Evolutionary conservation across 2,797 vertebrate species (phyloP).

Genomic region (Microchirus variegatus): DNA sequence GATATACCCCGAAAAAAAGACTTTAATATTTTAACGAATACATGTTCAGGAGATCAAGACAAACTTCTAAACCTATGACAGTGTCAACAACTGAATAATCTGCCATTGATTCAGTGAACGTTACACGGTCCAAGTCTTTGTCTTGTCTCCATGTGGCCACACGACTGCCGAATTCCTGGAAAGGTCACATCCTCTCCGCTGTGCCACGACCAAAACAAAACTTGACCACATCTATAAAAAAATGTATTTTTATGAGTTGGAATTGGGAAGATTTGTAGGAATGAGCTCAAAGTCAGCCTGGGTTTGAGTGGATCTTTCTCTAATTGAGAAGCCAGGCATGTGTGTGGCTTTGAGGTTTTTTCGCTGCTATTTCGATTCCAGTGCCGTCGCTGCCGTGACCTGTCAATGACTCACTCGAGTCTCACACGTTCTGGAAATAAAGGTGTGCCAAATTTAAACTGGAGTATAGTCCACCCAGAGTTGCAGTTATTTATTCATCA

Average conservation of each 20-base stretch:
- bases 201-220: constrained; percentile 75
- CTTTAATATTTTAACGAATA: background rate
- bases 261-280: constrained; percentile 72
- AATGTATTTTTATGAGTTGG: constrained; percentile 73
- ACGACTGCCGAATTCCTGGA: constrained; percentile 70
- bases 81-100: constrained; percentile 30
- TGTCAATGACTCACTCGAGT: constrained; percentile 47
- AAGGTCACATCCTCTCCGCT: constrained; percentile 77
- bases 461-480: constrained; percentile 27
- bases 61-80: constrained; percentile 20
- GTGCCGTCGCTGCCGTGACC: constrained; percentile 60
- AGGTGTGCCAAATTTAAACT: constrained; percentile 45
- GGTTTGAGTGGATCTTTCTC: constrained; percentile 66
- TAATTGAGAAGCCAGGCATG: constrained; percentile 81
- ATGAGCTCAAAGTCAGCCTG: constrained; percentile 69
- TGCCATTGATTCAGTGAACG: constrained; percentile 42
- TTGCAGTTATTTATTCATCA: constrained; percentile 17
- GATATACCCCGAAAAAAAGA: no score
- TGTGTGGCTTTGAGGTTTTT: constrained; percentile 76
- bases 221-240: constrained; percentile 78
- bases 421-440: constrained; percentile 58
- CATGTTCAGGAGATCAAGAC: constrained; percentile 25
- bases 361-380: constrained; percentile 69
- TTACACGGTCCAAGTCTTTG: constrained; percentile 60
- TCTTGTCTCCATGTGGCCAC: constrained; percentile 59